phyloP scores from a whole-genome alignment of 2,113 vertebrate species.

The Lethenteron camtschaticum region DNA sequence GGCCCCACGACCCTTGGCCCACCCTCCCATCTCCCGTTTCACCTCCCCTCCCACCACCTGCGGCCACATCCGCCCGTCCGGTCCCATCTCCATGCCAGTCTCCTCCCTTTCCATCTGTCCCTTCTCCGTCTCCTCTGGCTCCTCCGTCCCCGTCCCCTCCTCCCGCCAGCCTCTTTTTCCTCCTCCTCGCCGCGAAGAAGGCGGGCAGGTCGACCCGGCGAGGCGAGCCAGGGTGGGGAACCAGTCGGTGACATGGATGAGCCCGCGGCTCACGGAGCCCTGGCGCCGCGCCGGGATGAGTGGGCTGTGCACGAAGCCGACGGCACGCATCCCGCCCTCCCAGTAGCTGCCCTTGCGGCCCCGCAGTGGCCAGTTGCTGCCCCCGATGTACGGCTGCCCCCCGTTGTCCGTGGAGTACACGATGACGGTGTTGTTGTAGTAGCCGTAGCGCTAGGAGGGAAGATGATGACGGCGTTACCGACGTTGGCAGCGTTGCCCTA shows the following conservation, averaged over 20 bases:
- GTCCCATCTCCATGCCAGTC: too few relatives aligned
- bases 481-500: too few relatives aligned
- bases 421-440: conserved; percentile 71
- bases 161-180: background rate
- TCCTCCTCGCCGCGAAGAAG: conserved; percentile 13
- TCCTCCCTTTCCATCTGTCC: background rate
- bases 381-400: conserved; percentile 71
- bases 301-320: conserved; percentile 87
- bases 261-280: conserved; percentile 42
- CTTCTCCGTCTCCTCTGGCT: background rate
- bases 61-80: too few relatives aligned
- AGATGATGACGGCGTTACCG: background rate
- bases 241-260: conserved; percentile 93
- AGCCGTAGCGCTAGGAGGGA: conserved; percentile 32
- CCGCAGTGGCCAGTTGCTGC: conserved; percentile 82
- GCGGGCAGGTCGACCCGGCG: conserved; percentile 49
- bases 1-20: too few relatives aligned
- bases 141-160: background rate
- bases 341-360: conserved; percentile 92
- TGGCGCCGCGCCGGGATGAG: conserved; percentile 36
- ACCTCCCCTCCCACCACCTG: too few relatives aligned
- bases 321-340: conserved; percentile 71
- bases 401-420: conserved; percentile 87
- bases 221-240: conserved; percentile 67
- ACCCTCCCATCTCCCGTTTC: too few relatives aligned